Evolutionary conservation across 2,113 vertebrate species (phyloP).

Genomic region (Etia nguti): DNA sequence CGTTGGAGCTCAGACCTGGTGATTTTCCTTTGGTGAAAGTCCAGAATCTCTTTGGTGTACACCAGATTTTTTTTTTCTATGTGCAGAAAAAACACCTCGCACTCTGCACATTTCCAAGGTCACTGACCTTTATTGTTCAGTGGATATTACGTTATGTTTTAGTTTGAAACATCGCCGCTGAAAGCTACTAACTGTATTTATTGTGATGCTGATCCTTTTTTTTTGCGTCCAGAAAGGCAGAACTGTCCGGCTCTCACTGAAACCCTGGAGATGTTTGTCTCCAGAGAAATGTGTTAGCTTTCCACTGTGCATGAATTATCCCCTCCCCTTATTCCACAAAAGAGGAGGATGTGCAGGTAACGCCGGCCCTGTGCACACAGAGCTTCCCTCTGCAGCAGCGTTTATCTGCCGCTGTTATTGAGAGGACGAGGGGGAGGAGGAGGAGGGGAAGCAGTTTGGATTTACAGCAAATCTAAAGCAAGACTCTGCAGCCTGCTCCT

Average conservation of each 20-base stretch:
- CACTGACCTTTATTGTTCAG: not conserved
- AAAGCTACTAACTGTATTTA: not conserved
- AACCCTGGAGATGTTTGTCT: not conserved
- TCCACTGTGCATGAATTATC: not conserved
- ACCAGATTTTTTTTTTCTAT: not conserved
- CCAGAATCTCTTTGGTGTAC: not conserved
- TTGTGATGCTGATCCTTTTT: not conserved
- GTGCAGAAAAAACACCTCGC: too few relatives aligned
- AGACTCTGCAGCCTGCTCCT: constrained; percentile 23
- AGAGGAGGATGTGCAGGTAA: not conserved
- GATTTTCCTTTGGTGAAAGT: not conserved
- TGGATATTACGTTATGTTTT: not conserved
- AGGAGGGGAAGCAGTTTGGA: not conserved
- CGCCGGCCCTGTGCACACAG: not conserved
- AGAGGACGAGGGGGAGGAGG: not conserved
- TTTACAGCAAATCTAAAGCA: not conserved
- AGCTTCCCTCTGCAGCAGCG: not conserved
- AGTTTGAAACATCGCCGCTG: not conserved
- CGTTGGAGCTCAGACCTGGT: too few relatives aligned
- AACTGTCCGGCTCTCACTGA: not conserved
- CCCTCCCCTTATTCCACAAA: not conserved
- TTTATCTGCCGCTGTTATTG: not conserved
- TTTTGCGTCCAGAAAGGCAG: not conserved
- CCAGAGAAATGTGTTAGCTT: not conserved
- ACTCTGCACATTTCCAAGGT: not conserved